A percentile compares a stretch with the other conserved stretches of the same genome.
These are phyloP conservation scores for Zaprionus bogoriensis DNA, from an alignment of 2,888 invertebrate genomes.

Conservation along the genomic window DNA sequence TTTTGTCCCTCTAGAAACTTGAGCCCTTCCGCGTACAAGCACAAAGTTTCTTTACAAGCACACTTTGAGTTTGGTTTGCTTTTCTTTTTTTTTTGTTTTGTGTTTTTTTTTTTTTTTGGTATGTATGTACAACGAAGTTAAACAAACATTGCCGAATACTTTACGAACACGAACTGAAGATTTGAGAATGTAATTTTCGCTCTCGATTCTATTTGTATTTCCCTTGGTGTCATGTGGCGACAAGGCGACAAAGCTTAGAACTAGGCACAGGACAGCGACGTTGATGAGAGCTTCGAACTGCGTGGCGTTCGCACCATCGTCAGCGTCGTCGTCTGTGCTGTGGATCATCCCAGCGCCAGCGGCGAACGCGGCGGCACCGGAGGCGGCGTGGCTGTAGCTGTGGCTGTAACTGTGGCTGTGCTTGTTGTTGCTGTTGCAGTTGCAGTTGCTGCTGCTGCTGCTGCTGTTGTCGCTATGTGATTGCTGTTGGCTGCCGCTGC, in stretches of 20 bases:
- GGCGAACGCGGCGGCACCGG: conserved; percentile 67
- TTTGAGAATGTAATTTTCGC: conserved; percentile 13
- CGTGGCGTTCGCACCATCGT: conserved; percentile 8
- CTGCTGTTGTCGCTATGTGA: conserved; percentile 14
- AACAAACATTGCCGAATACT: conserved; percentile 8
- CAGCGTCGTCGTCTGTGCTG: conserved; percentile 30
- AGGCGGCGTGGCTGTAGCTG: conserved; percentile 57
- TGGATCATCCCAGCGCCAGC: conserved; percentile 66
- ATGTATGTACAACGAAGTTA: conserved; percentile 59
- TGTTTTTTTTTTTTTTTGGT: conserved; percentile 11
- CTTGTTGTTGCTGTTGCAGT: conserved; percentile 30
- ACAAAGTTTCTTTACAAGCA: conserved; percentile 58
- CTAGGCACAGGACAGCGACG: conserved; percentile 44
- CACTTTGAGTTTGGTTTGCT: conserved; percentile 26
- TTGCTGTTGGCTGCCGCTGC: conserved; percentile 35
- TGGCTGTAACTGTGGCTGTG: conserved; percentile 51
- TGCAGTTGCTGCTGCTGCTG: conserved; percentile 28
- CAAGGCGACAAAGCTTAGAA: conserved; percentile 49
- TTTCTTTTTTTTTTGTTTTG: conserved; percentile 9
- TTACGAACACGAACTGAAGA: conserved; percentile 25
- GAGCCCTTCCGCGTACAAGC: conserved; percentile 22
- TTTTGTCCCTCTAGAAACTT: conserved; percentile 24
- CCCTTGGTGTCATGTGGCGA: too few species aligned
- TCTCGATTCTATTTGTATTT: conserved; percentile 14
- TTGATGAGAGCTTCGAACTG: conserved; percentile 9